Evolutionary conservation across 2,797 vertebrate genomes (phyloP).

Genomic region (Xiphophorus birchmanni): DNA sequence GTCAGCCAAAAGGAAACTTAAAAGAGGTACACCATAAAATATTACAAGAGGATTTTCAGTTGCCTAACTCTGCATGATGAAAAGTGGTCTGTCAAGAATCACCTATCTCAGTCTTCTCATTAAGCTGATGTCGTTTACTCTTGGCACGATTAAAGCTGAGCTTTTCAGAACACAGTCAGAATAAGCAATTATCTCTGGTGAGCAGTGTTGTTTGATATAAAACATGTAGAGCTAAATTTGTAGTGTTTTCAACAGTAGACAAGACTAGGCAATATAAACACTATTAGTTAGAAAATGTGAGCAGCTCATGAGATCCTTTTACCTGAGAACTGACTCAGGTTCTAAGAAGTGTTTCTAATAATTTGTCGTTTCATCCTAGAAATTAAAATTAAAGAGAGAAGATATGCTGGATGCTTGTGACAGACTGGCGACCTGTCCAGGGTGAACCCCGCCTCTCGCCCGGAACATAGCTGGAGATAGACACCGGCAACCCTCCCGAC

Average conservation of each 20-base stretch:
- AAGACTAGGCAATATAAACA: neutral
- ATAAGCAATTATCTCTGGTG: neutral
- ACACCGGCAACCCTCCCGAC: too few species aligned
- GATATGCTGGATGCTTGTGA: neutral
- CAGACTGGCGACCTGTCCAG: too few species aligned
- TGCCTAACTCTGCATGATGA: neutral
- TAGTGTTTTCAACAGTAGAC: neutral
- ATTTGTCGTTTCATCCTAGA: neutral
- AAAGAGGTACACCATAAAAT: neutral
- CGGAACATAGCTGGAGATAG: too few species aligned
- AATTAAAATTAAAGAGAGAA: neutral
- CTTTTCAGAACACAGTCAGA: neutral
- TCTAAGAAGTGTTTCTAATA: neutral
- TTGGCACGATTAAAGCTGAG: neutral
- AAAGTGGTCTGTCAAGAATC: neutral
- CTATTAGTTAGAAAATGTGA: neutral
- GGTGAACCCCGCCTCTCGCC: too few species aligned
- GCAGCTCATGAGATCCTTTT: neutral
- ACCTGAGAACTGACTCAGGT: neutral
- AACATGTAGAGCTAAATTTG: neutral
- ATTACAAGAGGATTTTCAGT: slow-evolving; percentile 2
- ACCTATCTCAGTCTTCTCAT: neutral
- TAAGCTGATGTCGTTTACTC: neutral
- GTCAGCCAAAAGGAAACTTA: slow-evolving; percentile 1
- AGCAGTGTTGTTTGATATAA: neutral